phyloP scores from a whole-genome alignment of 2,797 vertebrate species.

The Anguilla pacifica region DNA sequence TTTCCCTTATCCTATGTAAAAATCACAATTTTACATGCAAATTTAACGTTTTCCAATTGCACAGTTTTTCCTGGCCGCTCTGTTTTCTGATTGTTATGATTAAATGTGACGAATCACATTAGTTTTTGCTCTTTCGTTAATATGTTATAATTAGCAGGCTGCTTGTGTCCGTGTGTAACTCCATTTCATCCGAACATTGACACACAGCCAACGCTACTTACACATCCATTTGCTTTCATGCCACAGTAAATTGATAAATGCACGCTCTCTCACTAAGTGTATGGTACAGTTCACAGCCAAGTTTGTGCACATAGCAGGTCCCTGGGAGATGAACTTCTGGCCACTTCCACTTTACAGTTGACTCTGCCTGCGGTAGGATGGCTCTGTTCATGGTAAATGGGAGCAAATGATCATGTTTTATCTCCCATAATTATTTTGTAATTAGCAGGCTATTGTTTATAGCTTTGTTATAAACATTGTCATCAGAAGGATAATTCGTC shows the following conservation, averaged over 20 bases:
- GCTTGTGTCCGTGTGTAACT: neutral
- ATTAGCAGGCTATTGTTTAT: neutral
- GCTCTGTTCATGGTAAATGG: neutral
- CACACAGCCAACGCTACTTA: neutral
- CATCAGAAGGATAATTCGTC: neutral
- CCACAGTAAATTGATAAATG: neutral
- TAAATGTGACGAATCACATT: neutral
- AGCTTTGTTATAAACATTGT: neutral
- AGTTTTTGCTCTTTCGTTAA: neutral
- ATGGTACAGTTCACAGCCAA: neutral
- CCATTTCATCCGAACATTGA: neutral
- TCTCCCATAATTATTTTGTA: conserved; percentile 3
- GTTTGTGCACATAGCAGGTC: neutral
- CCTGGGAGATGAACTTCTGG: neutral
- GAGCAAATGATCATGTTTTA: neutral
- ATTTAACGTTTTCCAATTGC: neutral
- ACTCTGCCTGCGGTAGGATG: neutral
- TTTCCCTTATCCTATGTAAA: no score
- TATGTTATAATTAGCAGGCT: neutral
- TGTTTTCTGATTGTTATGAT: neutral
- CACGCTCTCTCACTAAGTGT: neutral
- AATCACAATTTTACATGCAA: no score
- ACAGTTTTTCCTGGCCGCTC: neutral
- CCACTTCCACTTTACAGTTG: neutral
- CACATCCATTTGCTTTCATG: neutral